phyloP scores from a whole-genome alignment of 2,113 vertebrate species.

The Ptilonorhynchus violaceus region DNA sequence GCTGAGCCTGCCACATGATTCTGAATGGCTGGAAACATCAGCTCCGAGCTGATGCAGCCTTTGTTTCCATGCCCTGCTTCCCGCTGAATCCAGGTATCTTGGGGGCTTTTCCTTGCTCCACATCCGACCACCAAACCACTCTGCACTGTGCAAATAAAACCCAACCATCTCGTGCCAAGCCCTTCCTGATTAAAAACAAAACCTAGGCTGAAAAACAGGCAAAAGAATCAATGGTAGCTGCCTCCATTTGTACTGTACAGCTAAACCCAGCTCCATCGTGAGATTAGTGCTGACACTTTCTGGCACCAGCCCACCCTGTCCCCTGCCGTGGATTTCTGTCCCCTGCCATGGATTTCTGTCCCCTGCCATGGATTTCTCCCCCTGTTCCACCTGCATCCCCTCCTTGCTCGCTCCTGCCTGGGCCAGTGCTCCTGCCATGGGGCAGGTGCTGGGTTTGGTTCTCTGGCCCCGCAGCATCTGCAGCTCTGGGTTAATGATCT shows the following conservation, averaged over 20 bases:
- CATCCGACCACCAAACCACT: rapidly evolving
- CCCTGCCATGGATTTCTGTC: neutral
- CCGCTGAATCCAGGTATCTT: neutral
- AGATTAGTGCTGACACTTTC: neutral
- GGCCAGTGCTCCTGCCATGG: too few relatives aligned
- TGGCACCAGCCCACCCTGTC: too few relatives aligned
- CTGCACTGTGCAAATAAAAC: neutral
- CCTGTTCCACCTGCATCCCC: neutral
- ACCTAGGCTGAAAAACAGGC: neutral
- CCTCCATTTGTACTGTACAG: neutral
- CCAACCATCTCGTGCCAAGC: rapidly evolving
- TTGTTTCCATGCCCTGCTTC: neutral
- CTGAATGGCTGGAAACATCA: neutral
- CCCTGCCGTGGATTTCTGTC: neutral
- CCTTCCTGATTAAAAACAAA: neutral
- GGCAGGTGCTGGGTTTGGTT: neutral
- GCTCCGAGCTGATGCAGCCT: neutral
- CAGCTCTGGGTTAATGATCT: neutral
- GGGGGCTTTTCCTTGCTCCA: neutral
- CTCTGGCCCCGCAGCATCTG: neutral
- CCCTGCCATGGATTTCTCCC: neutral
- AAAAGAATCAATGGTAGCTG: too few relatives aligned
- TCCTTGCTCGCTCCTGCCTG: neutral
- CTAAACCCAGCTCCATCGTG: rapidly evolving
- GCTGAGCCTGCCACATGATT: neutral